phyloP scores from a whole-genome alignment of 2,797 vertebrate species.

The Paedocypris micromegethes region DNA sequence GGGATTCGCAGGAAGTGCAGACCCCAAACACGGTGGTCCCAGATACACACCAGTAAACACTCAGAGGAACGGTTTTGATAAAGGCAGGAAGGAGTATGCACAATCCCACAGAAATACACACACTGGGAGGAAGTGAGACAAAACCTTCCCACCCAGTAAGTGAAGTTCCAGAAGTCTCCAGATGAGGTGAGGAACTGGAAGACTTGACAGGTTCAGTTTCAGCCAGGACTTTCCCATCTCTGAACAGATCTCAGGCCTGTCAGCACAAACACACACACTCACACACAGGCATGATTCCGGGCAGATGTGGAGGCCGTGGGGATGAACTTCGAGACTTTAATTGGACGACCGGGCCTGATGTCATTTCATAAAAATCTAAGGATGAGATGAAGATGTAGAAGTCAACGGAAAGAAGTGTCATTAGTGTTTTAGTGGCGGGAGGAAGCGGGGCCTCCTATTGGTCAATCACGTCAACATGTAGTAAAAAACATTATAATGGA shows the following conservation, averaged over 20 bases:
- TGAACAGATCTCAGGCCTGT: conserved; percentile 34
- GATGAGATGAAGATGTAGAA: conserved; percentile 54
- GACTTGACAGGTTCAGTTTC: conserved; percentile 42
- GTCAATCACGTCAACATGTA: background rate
- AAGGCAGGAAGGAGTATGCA: conserved; percentile 44
- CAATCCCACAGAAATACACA: conserved; percentile 26
- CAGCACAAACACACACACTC: conserved; percentile 43
- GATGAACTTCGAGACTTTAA: conserved; percentile 53
- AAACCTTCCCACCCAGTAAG: conserved; percentile 39
- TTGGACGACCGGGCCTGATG: conserved; percentile 63
- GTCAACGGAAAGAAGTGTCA: conserved; percentile 12
- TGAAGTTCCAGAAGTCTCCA: conserved; percentile 36
- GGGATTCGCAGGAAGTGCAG: conserved; percentile 69
- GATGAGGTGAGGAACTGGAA: conserved; percentile 47
- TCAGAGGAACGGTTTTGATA: conserved; percentile 49
- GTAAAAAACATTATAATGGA: conserved; percentile 26
- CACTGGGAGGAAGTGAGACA: conserved; percentile 39
- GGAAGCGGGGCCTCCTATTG: conserved; percentile 27
- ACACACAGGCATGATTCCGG: conserved; percentile 52
- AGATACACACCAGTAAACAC: conserved; percentile 70
- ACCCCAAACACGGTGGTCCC: conserved; percentile 74
- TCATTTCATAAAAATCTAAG: conserved; percentile 43
- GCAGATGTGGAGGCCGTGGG: conserved; percentile 60
- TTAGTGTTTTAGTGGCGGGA: conserved; percentile 14
- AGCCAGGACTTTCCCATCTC: conserved; percentile 47